phyloP scores from a whole-genome alignment of 1,140 invertebrate species.

The Andrena cerasifolii region DNA sequence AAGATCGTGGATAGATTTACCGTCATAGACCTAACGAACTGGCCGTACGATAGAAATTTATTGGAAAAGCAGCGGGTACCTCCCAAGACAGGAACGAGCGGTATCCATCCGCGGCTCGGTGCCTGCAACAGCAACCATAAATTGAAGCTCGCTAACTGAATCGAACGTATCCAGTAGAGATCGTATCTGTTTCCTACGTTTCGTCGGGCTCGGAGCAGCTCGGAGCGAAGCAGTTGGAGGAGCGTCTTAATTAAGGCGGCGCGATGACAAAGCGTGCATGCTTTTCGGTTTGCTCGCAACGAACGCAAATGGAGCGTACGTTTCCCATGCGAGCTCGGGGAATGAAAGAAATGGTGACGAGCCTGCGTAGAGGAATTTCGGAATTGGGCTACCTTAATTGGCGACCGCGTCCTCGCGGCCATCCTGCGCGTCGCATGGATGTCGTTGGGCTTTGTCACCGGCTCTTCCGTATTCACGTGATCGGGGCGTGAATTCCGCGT shows the following conservation, averaged over 20 bases:
- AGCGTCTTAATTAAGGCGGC: constrained; percentile 43
- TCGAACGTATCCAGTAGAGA: not conserved
- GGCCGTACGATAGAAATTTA: constrained; percentile 7
- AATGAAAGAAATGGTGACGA: not conserved
- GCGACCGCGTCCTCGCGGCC: constrained; percentile 2
- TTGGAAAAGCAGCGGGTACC: not conserved
- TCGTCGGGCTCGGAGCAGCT: not conserved
- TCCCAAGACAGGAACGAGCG: constrained; percentile 13
- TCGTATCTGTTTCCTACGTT: constrained; percentile 12
- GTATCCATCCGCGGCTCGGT: not conserved
- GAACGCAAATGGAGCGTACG: constrained; percentile 4
- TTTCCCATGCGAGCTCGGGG: not conserved
- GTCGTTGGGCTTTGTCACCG: constrained; percentile 31
- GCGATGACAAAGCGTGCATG: constrained; percentile 28
- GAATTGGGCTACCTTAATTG: constrained; percentile 70
- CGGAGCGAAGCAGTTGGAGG: constrained; percentile 10
- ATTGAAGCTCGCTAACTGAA: not conserved
- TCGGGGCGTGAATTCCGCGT: constrained; percentile 79
- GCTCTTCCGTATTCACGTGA: constrained; percentile 70
- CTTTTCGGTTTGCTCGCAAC: not conserved
- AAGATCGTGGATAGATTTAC: no score
- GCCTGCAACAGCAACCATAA: constrained; percentile 11
- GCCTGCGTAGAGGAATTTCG: constrained; percentile 31
- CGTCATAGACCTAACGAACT: no score
- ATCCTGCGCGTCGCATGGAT: constrained; percentile 13